These are phyloP conservation scores for Drosophila sulfurigaster DNA, from an alignment of 1,140 invertebrate genomes.

Conservation along the genomic window DNA sequence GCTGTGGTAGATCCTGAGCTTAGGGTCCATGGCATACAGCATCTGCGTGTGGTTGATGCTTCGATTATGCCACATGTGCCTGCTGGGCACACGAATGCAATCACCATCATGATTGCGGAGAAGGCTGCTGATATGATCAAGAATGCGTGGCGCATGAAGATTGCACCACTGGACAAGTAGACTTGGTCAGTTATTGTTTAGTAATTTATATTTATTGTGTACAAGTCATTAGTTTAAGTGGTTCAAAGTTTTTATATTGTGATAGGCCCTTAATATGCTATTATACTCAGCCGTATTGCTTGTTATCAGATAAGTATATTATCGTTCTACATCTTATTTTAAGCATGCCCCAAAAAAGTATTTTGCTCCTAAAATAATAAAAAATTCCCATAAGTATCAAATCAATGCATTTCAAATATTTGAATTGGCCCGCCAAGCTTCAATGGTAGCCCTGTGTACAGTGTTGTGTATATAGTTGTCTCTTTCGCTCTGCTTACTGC, in stretches of 20 bases:
- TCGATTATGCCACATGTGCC: conserved; percentile 89
- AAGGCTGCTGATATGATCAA: conserved; percentile 88
- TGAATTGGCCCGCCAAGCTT: neutral
- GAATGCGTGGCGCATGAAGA: conserved; percentile 85
- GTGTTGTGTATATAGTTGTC: conserved; percentile 7
- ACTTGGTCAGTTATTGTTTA: neutral
- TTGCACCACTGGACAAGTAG: conserved; percentile 1
- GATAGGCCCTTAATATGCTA: conserved; percentile 39
- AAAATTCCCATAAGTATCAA: neutral
- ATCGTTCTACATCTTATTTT: neutral
- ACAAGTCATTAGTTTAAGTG: conserved; percentile 42
- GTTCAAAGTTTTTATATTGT: conserved; percentile 50
- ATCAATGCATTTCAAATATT: conserved; percentile 5
- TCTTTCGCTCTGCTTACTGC: neutral
- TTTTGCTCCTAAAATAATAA: neutral
- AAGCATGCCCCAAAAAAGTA: conserved; percentile 20
- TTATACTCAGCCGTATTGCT: neutral
- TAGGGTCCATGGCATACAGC: conserved; percentile 89
- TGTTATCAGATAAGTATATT: neutral
- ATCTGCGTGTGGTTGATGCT: conserved; percentile 90
- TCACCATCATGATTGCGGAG: conserved; percentile 88
- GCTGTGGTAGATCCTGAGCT: conserved; percentile 92
- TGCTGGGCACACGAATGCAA: conserved; percentile 88
- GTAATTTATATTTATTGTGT: conserved; percentile 58
- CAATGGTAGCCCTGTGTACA: neutral